phyloP scores from a whole-genome alignment of 2,797 vertebrate species.

The Ctenopoma multispine region DNA sequence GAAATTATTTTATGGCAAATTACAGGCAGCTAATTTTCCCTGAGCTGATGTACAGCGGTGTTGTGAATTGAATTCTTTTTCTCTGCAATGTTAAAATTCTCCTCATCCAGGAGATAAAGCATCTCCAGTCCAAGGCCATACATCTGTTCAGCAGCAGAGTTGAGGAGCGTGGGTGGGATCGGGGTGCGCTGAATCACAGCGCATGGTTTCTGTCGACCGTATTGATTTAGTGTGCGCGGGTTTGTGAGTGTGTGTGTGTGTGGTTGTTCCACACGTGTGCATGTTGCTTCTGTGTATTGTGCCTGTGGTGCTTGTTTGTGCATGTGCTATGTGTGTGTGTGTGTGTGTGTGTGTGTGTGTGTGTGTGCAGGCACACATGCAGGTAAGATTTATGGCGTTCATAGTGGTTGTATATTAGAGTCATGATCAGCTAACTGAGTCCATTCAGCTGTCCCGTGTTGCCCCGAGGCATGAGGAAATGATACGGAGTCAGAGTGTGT shows the following conservation, averaged over 20 bases:
- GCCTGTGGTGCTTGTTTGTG: constrained; percentile 10
- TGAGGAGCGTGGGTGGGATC: constrained; percentile 63
- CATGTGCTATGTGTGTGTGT: constrained; percentile 8
- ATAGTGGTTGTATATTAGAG: constrained; percentile 63
- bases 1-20: constrained; percentile 1
- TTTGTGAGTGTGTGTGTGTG: constrained; percentile 41
- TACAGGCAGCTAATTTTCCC: not conserved
- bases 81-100: constrained; percentile 44
- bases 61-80: constrained; percentile 28
- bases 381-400: constrained; percentile 59
- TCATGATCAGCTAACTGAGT: constrained; percentile 68
- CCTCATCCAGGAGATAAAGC: constrained; percentile 52
- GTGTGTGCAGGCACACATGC: constrained; percentile 16
- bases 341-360: constrained; percentile 15
- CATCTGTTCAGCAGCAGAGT: constrained; percentile 56
- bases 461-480: constrained; percentile 38
- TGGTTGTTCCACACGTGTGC: constrained; percentile 18
- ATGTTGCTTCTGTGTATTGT: not conserved
- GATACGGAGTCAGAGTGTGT: constrained; percentile 25
- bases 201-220: constrained; percentile 66
- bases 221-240: constrained; percentile 71
- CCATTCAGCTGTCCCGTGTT: constrained; percentile 34
- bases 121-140: constrained; percentile 56
- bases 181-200: constrained; percentile 73
- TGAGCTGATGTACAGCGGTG: not conserved